phyloP scores from a whole-genome alignment of 2,113 vertebrate genomes.

The Candoia aspera region DNA sequence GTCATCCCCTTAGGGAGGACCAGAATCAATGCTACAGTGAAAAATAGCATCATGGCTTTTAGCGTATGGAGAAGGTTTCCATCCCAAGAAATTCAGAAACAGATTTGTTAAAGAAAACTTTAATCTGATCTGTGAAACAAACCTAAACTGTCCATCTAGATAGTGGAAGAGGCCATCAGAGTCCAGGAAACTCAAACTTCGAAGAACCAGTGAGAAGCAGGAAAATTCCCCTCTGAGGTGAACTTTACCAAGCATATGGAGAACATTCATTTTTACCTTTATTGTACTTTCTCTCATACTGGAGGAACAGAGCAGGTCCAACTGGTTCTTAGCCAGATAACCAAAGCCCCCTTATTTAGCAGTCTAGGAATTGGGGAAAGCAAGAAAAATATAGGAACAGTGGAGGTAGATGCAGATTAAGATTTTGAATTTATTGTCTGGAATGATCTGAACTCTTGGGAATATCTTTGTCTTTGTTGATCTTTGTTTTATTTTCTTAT shows the following conservation, averaged over 20 bases:
- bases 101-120: not conserved
- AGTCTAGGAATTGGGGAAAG: not conserved
- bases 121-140: not conserved
- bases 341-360: not conserved
- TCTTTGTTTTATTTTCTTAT: not conserved
- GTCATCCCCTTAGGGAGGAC: not conserved
- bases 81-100: not conserved
- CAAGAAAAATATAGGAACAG: not conserved
- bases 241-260: not conserved
- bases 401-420: not conserved
- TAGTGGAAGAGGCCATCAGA: not conserved
- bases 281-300: not conserved
- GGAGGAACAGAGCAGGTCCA: not conserved
- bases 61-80: not conserved
- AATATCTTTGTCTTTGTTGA: not conserved
- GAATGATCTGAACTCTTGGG: not conserved
- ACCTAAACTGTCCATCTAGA: not conserved
- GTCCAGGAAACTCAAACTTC: not conserved
- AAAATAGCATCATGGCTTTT: not conserved
- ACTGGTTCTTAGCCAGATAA: not conserved
- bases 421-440: not conserved
- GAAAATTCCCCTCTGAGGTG: not conserved
- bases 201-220: not conserved
- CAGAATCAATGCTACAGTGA: not conserved
- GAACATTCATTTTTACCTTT: not conserved